These are phyloP conservation scores for Trachelus stipa DNA, from an alignment of 2,888 invertebrate genomes.

Conservation along the genomic window DNA sequence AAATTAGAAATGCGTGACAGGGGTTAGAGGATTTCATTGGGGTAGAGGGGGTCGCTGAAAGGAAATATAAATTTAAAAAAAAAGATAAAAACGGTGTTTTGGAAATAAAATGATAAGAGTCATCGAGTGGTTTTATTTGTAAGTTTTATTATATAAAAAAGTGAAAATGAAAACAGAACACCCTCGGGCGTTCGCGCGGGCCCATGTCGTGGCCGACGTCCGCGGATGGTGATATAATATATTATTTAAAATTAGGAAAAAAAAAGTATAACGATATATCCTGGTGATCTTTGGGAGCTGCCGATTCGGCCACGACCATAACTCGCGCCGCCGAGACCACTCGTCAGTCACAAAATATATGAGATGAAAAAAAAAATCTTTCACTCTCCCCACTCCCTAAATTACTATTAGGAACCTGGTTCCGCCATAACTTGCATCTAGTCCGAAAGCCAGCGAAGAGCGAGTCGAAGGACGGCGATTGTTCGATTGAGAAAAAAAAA, in stretches of 20 bases:
- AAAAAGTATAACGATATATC: slow-evolving; percentile 36
- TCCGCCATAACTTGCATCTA: slow-evolving; percentile 28
- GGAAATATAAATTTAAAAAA: slow-evolving; percentile 22
- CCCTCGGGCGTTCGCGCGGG: slow-evolving; percentile 45
- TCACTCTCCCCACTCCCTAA: slow-evolving; percentile 47
- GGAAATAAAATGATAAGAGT: slow-evolving; percentile 31
- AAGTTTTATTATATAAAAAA: slow-evolving; percentile 58
- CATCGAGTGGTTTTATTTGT: slow-evolving; percentile 46
- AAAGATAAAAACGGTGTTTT: slow-evolving; percentile 20
- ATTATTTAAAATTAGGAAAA: slow-evolving; percentile 42
- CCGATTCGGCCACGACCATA: slow-evolving; percentile 47
- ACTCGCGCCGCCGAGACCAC: slow-evolving; percentile 50
- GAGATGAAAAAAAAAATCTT: slow-evolving; percentile 39
- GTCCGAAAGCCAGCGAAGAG: slow-evolving; percentile 30
- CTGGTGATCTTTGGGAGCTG: slow-evolving; percentile 54
- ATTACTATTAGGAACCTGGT: slow-evolving; percentile 37
- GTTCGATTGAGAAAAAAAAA: not conserved
- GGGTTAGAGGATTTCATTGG: too few relatives aligned
- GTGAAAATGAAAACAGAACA: slow-evolving; percentile 57
- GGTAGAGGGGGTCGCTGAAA: slow-evolving; percentile 18
- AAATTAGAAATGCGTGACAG: too few relatives aligned
- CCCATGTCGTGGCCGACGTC: slow-evolving; percentile 46
- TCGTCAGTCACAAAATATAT: slow-evolving; percentile 56
- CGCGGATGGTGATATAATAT: slow-evolving; percentile 40
- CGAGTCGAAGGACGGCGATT: slow-evolving; percentile 20